Conservation (phyloP, 2,888 invertebrate genomes). For the Harpagoxenus sublaevis region DNA sequence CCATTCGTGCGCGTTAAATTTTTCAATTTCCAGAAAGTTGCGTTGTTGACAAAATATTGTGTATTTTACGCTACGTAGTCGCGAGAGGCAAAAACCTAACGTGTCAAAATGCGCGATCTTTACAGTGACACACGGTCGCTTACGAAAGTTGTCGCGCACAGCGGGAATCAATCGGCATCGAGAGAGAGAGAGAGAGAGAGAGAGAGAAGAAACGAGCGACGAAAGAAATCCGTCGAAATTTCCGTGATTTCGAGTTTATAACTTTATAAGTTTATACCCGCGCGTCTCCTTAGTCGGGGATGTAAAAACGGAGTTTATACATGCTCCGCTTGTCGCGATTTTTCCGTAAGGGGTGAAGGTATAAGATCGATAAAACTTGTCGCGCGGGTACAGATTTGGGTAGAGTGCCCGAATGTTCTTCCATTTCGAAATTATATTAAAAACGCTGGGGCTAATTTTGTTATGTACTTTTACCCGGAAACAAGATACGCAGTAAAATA, state of each 20-base stretch:
- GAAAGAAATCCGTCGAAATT: not conserved
- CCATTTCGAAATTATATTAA: slow-evolving; percentile 25
- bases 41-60: not conserved
- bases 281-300: not conserved
- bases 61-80: not conserved
- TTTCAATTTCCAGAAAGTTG: slow-evolving; percentile 36
- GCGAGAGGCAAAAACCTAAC: not conserved
- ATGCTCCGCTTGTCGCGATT: not conserved
- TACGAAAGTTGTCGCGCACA: not conserved
- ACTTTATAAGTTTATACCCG: too few relatives aligned
- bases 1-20: slow-evolving; percentile 20
- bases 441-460: slow-evolving; percentile 22
- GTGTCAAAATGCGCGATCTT: slow-evolving; percentile 16
- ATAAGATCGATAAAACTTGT: slow-evolving; percentile 14
- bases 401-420: not conserved
- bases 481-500: slow-evolving; percentile 19
- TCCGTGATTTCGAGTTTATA: not conserved
- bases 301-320: not conserved
- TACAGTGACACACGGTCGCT: not conserved
- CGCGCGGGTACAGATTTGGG: not conserved
- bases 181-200: too few relatives aligned
- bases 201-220: too few relatives aligned
- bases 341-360: not conserved
- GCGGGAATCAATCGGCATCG: not conserved
- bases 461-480: slow-evolving; percentile 14